Conservation (phyloP, 2,888 invertebrate species). For the Dicyrtoma fusca region DNA sequence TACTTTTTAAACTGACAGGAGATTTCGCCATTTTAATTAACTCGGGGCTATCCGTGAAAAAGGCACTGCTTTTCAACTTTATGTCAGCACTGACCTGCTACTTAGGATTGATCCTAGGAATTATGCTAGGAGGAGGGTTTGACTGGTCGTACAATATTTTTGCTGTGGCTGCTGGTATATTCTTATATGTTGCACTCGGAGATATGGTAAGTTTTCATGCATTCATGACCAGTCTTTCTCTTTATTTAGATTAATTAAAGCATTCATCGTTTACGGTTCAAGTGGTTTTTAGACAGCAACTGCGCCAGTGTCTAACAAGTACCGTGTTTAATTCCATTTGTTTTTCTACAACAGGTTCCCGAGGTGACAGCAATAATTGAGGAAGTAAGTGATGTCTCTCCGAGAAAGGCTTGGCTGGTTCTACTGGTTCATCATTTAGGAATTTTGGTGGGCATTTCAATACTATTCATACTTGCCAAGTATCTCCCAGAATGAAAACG, state of each 20-base stretch:
- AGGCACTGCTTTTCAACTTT: constrained; percentile 66
- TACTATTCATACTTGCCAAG: constrained; percentile 60
- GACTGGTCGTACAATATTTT: constrained; percentile 63
- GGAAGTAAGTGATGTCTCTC: constrained; percentile 52
- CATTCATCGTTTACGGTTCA: no score
- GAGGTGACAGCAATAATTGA: constrained; percentile 54
- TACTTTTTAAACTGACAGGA: constrained; percentile 59
- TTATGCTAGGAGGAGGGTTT: constrained; percentile 62
- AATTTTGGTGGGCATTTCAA: constrained; percentile 60
- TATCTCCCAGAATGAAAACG: constrained; percentile 58
- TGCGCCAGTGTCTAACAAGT: no score
- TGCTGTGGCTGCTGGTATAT: constrained; percentile 67
- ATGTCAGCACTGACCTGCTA: constrained; percentile 66
- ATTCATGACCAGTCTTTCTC: no score
- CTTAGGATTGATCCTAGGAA: constrained; percentile 64
- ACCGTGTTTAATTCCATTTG: not conserved
- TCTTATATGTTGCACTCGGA: constrained; percentile 66
- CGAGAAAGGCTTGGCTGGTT: constrained; percentile 58
- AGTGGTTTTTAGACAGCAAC: no score
- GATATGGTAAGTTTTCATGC: constrained; percentile 63
- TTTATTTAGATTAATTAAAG: not conserved
- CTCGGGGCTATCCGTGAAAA: constrained; percentile 65
- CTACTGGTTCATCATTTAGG: constrained; percentile 62
- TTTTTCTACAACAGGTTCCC: constrained; percentile 58
- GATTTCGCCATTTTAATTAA: constrained; percentile 67